Evolutionary conservation across 2,888 invertebrate species (phyloP).

Genomic region (Drosophila helvetica): DNA sequence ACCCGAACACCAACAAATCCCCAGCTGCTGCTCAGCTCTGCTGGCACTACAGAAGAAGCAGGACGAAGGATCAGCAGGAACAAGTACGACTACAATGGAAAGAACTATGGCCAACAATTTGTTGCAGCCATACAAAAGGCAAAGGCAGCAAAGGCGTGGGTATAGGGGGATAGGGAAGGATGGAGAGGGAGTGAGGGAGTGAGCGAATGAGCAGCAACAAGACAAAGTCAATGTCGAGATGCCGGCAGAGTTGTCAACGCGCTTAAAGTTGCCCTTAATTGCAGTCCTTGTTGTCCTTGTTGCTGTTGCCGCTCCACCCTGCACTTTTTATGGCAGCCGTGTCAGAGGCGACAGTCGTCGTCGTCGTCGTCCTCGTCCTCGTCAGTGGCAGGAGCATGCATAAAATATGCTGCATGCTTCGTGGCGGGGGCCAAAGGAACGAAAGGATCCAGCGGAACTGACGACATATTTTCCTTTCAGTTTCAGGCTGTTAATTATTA

Average conservation of each 20-base stretch:
- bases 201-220: conserved; percentile 18
- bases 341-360: conserved; percentile 50
- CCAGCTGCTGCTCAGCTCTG: conserved; percentile 57
- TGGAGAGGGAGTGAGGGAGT: not conserved
- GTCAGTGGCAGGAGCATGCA: conserved; percentile 67
- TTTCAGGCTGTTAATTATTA: conserved; percentile 82
- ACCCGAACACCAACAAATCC: conserved; percentile 58
- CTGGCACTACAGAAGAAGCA: conserved; percentile 46
- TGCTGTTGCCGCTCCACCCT: conserved; percentile 4
- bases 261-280: conserved; percentile 76
- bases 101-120: conserved; percentile 69
- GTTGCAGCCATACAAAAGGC: conserved; percentile 45
- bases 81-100: conserved; percentile 53
- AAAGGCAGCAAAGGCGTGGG: not conserved
- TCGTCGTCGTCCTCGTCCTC: conserved; percentile 36
- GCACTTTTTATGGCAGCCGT: conserved; percentile 62
- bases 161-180: not conserved
- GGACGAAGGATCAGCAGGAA: conserved; percentile 3
- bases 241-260: conserved; percentile 70
- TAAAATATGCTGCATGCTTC: conserved; percentile 77
- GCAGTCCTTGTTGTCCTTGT: conserved; percentile 57
- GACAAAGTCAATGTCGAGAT: conserved; percentile 71
- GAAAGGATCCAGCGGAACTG: conserved; percentile 17
- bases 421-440: conserved; percentile 24
- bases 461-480: conserved; percentile 56